Base-by-base conservation (phyloP, 2,888 invertebrate species). In the Unio delphinus region DNA sequence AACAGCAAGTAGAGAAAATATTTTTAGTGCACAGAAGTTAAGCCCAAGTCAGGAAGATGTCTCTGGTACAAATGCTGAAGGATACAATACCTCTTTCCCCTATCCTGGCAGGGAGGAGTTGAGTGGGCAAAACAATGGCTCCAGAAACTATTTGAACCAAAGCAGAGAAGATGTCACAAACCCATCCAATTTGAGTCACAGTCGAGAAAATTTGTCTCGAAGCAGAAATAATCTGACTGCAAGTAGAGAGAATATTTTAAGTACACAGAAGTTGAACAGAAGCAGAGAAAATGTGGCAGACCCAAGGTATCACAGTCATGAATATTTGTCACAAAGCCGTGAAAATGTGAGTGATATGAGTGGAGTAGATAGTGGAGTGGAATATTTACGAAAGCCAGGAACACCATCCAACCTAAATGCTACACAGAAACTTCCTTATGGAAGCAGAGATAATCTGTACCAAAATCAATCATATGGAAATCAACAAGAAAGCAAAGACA, bases 241-340 rank as follows among this genome's bases (percentile, higher is more conserved):
- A 26, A 73, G 73, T 7, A 64, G 74, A 28, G 76, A 77, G 34
- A 69, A 77, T 69, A 55, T 70, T 20, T n/a, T 57, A 15, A 60
- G 56, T 63, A 18, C 64, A 55, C 30, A 34, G 28, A 45, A 54
- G 26, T 65, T 59, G 62, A 70, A 30, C 30, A 28, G 68, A 55
- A 77, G 77, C 67, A 64, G 75, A 17, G 77, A 77, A 55, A 77
- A 75, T 23, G 62, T 75, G 57, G 62, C 75, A 30, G 75, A 75
- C 15, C 73, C 70, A 70, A 54, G 68, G 17, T 67, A 63, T n/a
- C 56, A 65, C 34, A 69, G 63, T 64, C 66, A 64, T 15, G 59
- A 64, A 59, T 67, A 65, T 58, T 61, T 65, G 54, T 69, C 71
- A n/a, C 28, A 64, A 18, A 59, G 65, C 34, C 60, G 56, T 54